phyloP scores from a whole-genome alignment of 2,113 vertebrate genomes.

The Platycercus adscitus region DNA sequence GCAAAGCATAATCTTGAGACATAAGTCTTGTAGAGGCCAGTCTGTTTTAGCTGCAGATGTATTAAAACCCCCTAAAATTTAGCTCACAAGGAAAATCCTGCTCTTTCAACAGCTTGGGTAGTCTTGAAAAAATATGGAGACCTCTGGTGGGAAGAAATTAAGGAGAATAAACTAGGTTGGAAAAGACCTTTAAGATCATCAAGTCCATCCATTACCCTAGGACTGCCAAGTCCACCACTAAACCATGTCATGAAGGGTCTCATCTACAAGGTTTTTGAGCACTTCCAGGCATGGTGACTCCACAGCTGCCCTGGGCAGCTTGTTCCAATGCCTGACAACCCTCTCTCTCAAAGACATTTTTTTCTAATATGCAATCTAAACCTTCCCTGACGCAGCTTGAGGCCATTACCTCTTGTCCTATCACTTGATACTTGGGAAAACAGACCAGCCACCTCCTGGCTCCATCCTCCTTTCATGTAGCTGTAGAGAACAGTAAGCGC shows the following conservation, averaged over 20 bases:
- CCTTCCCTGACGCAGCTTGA: neutral
- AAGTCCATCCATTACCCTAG: too few relatives aligned
- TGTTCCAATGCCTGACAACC: neutral
- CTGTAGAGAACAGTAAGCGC: neutral
- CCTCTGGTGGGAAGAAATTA: slow-evolving; percentile 4
- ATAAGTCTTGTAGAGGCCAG: neutral
- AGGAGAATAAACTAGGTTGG: neutral
- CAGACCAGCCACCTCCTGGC: neutral
- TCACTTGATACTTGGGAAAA: neutral
- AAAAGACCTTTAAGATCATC: neutral
- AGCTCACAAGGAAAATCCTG: neutral
- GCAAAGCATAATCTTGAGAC: neutral
- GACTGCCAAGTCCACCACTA: too few relatives aligned
- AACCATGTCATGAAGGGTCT: neutral
- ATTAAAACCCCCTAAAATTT: neutral
- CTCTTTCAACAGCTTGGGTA: neutral
- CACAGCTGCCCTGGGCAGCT: neutral
- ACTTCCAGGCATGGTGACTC: neutral
- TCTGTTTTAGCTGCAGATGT: neutral
- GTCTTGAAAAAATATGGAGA: neutral
- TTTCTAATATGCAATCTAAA: neutral
- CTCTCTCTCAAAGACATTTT: neutral
- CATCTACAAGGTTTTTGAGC: neutral
- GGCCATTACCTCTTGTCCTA: neutral
- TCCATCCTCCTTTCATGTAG: neutral